Percentiles rank a stretch among this genome's conserved stretches.
Evolutionary conservation across 1,140 invertebrate species (phyloP).

Genomic region (Trissolcus basalis): DNA sequence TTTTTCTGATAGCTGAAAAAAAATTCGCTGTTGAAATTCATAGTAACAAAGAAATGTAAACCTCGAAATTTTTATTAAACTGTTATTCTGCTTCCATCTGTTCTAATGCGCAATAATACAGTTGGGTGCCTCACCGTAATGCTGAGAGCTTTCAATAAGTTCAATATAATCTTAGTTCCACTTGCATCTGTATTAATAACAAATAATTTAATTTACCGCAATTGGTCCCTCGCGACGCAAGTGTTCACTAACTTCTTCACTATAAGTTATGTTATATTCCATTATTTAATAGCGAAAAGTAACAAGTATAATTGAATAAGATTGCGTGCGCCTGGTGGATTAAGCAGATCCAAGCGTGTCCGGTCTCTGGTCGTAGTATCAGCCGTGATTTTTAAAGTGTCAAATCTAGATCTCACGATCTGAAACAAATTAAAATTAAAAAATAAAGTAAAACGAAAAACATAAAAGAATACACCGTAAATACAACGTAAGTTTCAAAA

Average conservation of each 20-base stretch:
- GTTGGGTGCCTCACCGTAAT: too few species aligned
- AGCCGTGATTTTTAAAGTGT: slow-evolving; percentile 20
- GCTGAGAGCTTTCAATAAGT: too few species aligned
- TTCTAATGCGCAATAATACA: too few species aligned
- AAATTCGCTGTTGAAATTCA: too few species aligned
- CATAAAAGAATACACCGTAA: neutral
- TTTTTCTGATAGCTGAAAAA: too few species aligned
- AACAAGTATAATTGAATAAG: slow-evolving; percentile 33
- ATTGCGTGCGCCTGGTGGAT: slow-evolving; percentile 37
- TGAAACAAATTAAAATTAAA: slow-evolving; percentile 14
- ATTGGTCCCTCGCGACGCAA: too few species aligned
- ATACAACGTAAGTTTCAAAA: slow-evolving; percentile 5
- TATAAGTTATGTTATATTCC: neutral
- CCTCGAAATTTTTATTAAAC: too few species aligned
- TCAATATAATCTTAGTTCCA: neutral
- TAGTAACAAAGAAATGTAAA: too few species aligned
- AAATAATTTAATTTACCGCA: neutral
- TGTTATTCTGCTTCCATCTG: too few species aligned
- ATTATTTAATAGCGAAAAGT: neutral
- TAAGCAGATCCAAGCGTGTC: slow-evolving; percentile 34
- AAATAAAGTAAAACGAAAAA: neutral
- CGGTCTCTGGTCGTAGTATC: slow-evolving; percentile 30
- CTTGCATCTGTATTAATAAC: neutral
- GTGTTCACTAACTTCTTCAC: too few species aligned
- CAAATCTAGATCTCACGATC: slow-evolving; percentile 14